A percentile compares a stretch with the other conserved stretches of the same genome.
These are phyloP conservation scores for Cyprinodon variegatus DNA, from an alignment of 2,113 vertebrate genomes.

Conservation along the genomic window DNA sequence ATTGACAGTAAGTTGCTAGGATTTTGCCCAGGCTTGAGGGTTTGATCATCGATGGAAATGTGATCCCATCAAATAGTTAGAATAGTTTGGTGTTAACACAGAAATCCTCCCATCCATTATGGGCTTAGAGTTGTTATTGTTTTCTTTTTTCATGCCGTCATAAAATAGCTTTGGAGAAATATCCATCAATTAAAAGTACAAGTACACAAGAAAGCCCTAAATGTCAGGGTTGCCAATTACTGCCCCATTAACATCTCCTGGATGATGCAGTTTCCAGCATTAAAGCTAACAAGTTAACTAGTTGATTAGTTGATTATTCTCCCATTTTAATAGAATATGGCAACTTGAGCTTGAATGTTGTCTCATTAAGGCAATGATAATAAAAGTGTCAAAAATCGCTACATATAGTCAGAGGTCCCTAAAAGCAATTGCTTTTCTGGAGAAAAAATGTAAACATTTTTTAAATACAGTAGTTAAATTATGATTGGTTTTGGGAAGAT, in stretches of 20 bases:
- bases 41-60: not conserved
- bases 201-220: not conserved
- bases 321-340: not conserved
- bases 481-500: no score
- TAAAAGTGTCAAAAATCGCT: not conserved
- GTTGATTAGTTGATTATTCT: not conserved
- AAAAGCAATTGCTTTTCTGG: not conserved
- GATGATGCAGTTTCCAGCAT: not conserved
- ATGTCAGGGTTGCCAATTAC: not conserved
- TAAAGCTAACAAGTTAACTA: not conserved
- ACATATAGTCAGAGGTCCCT: no score
- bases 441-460: no score
- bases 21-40: not conserved
- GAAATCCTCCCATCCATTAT: not conserved
- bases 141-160: not conserved
- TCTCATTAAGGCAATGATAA: not conserved
- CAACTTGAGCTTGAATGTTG: not conserved
- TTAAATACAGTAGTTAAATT: no score
- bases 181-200: not conserved
- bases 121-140: not conserved
- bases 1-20: not conserved
- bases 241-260: not conserved
- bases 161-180: not conserved
- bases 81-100: not conserved
- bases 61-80: not conserved